These are phyloP conservation scores for Anguilla marmorata DNA, from an alignment of 2,797 vertebrate genomes.

Conservation along the genomic window DNA sequence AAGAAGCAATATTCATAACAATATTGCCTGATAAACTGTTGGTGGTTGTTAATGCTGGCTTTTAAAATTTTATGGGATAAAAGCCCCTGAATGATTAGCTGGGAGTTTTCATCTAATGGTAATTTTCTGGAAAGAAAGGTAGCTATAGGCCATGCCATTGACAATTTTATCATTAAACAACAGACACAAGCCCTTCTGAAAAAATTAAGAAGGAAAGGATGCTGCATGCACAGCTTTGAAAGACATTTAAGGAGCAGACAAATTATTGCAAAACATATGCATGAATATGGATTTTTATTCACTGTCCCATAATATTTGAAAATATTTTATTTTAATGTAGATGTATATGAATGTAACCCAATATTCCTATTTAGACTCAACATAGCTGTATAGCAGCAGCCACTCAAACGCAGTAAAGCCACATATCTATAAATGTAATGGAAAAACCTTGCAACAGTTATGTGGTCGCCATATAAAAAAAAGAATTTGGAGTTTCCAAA, in stretches of 20 bases:
- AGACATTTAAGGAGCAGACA: background rate
- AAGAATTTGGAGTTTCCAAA: background rate
- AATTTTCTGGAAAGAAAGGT: background rate
- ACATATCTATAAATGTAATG: background rate
- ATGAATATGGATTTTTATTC: background rate
- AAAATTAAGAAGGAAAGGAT: background rate
- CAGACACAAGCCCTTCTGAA: background rate
- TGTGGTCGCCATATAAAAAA: background rate
- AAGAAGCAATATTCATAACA: conserved; percentile 14
- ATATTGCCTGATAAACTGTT: conserved; percentile 10
- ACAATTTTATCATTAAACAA: background rate
- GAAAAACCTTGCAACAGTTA: background rate
- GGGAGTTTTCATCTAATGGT: background rate
- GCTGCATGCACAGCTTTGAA: background rate
- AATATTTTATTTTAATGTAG: background rate
- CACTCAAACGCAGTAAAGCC: background rate
- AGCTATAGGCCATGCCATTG: background rate
- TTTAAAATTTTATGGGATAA: conserved; percentile 1
- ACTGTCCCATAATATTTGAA: background rate
- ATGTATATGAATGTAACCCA: background rate
- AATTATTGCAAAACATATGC: background rate
- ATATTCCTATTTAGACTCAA: background rate
- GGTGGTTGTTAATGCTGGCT: background rate
- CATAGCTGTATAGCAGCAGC: background rate
- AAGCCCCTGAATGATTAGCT: background rate